Base-by-base conservation (phyloP, 2,797 vertebrate genomes). In the Enteromius mattozi region DNA sequence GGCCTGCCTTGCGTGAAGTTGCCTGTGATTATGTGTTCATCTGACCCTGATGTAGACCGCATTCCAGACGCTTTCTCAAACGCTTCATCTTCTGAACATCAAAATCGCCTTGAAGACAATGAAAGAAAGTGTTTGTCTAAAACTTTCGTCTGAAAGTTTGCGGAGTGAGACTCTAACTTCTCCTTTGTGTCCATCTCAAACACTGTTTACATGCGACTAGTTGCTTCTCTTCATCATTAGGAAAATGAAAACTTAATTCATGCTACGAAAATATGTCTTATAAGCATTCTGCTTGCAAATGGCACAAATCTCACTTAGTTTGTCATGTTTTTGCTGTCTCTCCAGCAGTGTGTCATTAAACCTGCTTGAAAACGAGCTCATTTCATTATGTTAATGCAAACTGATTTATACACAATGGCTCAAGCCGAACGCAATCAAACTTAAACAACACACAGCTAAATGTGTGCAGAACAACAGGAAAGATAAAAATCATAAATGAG, bases 51-150 rank as follows among this genome's bases (percentile, higher is more conserved):
- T 95, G 94, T 93, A 88, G 92, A 89, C 91, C 83, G 80, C 94
- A 94, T 94, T 95, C 94, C 94, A 94, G 95, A 94, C 93, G 24
- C 75, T 80, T 49, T 30, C 42, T 80, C 56, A 91, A 93, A 93
- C 90, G 91, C 92, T 94, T 95, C 93, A 94, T 95, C 93, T 94
- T 94, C 92, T 92, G 92, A 90, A 92, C 93, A 94, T 95, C 92
- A 92, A 95, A 94, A 93, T 94, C 93, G 90, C 93, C 94, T 95
- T 94, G 94, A 88, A 88, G 91, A 90, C 94, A 94, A 94, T 94
- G 92, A 93, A 93, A 91, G 90, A 93, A 92, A 87, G 91, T 93
- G 90, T 92, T 92, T 93, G 91, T 94, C 91, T 91, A 83, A 89
- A 92, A 94, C 90, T 94, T 89, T 92, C 87, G 19, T 24, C 27